phyloP scores from a whole-genome alignment of 2,888 invertebrate species.

The Theretra japonica region DNA sequence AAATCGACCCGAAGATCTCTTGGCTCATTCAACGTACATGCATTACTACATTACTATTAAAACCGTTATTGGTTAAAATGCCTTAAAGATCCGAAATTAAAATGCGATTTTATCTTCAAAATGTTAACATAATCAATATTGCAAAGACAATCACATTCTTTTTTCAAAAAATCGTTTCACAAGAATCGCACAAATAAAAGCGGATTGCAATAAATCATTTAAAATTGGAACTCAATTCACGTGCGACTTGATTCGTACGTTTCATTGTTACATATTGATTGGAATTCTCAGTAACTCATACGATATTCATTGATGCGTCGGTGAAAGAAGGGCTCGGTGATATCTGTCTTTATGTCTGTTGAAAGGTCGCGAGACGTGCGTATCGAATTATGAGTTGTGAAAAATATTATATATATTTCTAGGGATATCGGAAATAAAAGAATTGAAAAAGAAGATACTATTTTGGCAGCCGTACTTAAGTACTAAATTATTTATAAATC shows the following conservation, averaged over 20 bases:
- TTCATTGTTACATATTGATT: conserved; percentile 38
- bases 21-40: too few species aligned
- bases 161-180: not conserved
- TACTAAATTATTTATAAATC: too few species aligned
- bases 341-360: conserved; percentile 6
- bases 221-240: conserved; percentile 43
- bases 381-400: not conserved
- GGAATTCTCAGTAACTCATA: conserved; percentile 44
- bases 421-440: not conserved
- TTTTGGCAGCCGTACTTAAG: too few species aligned
- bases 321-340: conserved; percentile 28
- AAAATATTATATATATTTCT: not conserved
- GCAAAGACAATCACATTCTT: not conserved
- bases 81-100: too few species aligned
- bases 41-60: too few species aligned
- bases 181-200: conserved; percentile 2
- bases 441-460: too few species aligned
- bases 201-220: conserved; percentile 18
- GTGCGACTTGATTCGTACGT: conserved; percentile 36
- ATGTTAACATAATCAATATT: too few species aligned
- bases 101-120: too few species aligned
- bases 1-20: too few species aligned
- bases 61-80: too few species aligned
- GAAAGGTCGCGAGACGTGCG: conserved; percentile 11
- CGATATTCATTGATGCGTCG: conserved; percentile 45